Conservation (phyloP, 1,140 invertebrate species). For the Cherax destructor region DNA sequence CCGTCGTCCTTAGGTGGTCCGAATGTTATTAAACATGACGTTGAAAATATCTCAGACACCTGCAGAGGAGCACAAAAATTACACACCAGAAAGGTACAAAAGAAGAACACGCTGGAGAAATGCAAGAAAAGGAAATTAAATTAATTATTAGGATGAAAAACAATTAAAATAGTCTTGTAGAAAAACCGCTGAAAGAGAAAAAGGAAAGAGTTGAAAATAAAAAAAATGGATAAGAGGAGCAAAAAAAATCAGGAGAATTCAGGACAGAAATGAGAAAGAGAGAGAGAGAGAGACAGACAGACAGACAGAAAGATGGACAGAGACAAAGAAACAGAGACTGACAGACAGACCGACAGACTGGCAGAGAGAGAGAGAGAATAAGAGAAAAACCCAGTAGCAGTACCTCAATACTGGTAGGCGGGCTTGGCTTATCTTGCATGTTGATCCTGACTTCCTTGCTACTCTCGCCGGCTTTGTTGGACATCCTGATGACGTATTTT, state of each 20-base stretch:
- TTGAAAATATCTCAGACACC: slow-evolving; percentile 93
- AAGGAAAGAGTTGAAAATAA: too few relatives aligned
- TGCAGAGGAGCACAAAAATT: slow-evolving; percentile 76
- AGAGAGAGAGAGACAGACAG: too few relatives aligned
- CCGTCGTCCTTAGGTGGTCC: slow-evolving; percentile 95
- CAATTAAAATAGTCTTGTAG: too few relatives aligned
- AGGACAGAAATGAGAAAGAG: background rate
- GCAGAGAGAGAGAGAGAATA: background rate
- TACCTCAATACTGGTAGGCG: slow-evolving; percentile 70
- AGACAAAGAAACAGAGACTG: background rate
- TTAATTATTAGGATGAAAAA: background rate
- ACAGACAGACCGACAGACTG: too few relatives aligned
- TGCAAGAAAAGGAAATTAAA: background rate
- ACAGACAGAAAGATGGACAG: too few relatives aligned
- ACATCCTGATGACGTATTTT: slow-evolving; percentile 89
- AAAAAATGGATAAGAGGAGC: too few relatives aligned
- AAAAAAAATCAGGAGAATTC: too few relatives aligned
- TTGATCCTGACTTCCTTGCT: slow-evolving; percentile 87
- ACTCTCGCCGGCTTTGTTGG: slow-evolving; percentile 91
- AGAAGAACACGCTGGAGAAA: background rate
- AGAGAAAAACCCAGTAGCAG: background rate
- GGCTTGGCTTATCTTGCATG: slow-evolving; percentile 83
- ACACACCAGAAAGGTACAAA: background rate
- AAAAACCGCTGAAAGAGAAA: too few relatives aligned
- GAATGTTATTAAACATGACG: slow-evolving; percentile 93